phyloP scores from a whole-genome alignment of 1,140 invertebrate genomes.

The Meloidogyne chitwoodi region DNA sequence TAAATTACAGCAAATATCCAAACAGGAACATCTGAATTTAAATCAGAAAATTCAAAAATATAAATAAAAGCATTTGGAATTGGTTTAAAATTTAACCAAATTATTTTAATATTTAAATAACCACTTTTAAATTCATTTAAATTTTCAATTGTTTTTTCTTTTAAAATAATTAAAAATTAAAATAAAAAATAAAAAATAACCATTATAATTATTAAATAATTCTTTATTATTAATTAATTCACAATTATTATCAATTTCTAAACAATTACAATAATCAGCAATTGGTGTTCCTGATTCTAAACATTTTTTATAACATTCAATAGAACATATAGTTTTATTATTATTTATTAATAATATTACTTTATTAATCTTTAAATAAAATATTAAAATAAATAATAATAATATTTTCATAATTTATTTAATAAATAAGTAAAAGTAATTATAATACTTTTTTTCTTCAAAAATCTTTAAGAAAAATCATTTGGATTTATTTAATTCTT shows the following conservation, averaged over 20 bases:
- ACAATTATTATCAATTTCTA: constrained; percentile 35
- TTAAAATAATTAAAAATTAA: not conserved
- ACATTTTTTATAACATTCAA: constrained; percentile 49
- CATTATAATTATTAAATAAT: constrained; percentile 29
- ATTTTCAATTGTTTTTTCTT: constrained; percentile 23
- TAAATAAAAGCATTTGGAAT: constrained; percentile 42
- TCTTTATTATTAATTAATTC: constrained; percentile 40
- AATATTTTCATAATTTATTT: not conserved
- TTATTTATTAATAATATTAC: constrained; percentile 1
- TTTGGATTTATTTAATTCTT: too few species aligned
- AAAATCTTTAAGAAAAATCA: too few species aligned
- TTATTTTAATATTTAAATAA: constrained; percentile 40
- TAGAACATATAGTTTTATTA: constrained; percentile 32
- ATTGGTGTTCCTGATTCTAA: constrained; percentile 42
- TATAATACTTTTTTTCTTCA: too few species aligned
- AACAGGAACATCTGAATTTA: constrained; percentile 30
- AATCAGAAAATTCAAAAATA: constrained; percentile 43
- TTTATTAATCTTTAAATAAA: not conserved
- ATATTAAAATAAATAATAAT: not conserved
- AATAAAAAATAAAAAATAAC: constrained; percentile 18
- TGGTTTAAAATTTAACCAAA: constrained; percentile 31
- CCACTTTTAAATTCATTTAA: constrained; percentile 21
- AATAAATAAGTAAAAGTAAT: too few species aligned
- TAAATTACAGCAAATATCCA: constrained; percentile 47
- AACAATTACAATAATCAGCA: constrained; percentile 51